A percentile compares a stretch with the other conserved stretches of the same genome.
Evolutionary conservation across 2,113 vertebrate species (phyloP).

Genomic region (Cyanistes caeruleus): DNA sequence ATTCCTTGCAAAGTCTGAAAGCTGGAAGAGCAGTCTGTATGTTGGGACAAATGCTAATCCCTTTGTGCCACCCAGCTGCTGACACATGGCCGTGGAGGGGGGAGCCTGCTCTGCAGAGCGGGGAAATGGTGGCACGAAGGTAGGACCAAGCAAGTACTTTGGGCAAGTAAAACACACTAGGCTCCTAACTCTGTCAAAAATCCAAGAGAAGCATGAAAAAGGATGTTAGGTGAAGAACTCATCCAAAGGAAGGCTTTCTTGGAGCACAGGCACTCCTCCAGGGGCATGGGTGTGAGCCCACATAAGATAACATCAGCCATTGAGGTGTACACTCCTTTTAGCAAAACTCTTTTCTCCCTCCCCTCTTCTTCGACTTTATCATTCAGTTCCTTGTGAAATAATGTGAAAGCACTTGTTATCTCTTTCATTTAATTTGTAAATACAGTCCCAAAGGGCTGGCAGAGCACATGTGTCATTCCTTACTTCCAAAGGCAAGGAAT

Average conservation of each 20-base stretch:
- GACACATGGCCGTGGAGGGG: neutral
- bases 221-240: neutral
- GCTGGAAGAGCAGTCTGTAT: neutral
- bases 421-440: slow-evolving; percentile 38
- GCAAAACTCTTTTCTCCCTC: neutral
- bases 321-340: neutral
- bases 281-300: neutral
- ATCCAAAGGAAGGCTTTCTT: neutral
- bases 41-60: neutral
- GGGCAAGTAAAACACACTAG: neutral
- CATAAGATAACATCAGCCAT: neutral
- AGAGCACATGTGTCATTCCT: neutral
- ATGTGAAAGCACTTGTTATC: slow-evolving; percentile 14
- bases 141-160: neutral
- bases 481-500: neutral
- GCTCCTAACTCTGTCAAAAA: neutral
- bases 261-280: neutral
- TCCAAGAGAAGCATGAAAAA: neutral
- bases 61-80: neutral
- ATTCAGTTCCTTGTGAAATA: slow-evolving; percentile 1
- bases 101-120: neutral
- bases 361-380: neutral
- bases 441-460: neutral
- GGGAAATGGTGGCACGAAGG: neutral
- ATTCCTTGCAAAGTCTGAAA: neutral